Percentiles rank a stretch among this genome's conserved stretches.
phyloP scores from a whole-genome alignment of 1,140 invertebrate genomes.

The Aphelinus certus region DNA sequence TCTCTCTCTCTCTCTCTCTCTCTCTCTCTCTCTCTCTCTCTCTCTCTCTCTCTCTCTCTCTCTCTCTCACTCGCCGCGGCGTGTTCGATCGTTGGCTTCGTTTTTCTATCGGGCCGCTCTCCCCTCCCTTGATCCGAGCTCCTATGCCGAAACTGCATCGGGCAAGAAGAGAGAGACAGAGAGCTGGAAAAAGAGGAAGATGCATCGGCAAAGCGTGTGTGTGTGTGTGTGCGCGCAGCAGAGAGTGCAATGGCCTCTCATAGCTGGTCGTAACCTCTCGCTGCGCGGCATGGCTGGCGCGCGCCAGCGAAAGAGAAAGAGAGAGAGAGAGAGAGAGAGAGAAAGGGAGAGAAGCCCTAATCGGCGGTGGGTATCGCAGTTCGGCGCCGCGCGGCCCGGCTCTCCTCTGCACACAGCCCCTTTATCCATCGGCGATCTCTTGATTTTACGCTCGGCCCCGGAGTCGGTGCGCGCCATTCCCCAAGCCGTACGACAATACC shows the following conservation, averaged over 20 bases:
- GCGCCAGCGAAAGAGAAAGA: neutral
- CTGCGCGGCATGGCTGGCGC: conserved; percentile 8
- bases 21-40: too few relatives aligned
- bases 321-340: conserved; percentile 5
- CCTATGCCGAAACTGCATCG: conserved; percentile 31
- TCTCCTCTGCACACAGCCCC: too few relatives aligned
- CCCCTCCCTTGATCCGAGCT: neutral
- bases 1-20: too few relatives aligned
- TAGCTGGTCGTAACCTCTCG: conserved; percentile 24
- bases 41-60: too few relatives aligned
- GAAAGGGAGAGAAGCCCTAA: neutral
- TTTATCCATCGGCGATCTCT: too few relatives aligned
- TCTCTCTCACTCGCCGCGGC: too few relatives aligned
- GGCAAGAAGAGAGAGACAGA: neutral
- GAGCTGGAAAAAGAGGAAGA: neutral
- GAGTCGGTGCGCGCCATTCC: too few relatives aligned
- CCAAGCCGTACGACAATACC: too few relatives aligned
- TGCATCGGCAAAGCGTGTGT: neutral
- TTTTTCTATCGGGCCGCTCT: neutral
- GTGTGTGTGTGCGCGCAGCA: neutral
- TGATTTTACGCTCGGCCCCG: too few relatives aligned
- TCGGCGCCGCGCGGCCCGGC: too few relatives aligned
- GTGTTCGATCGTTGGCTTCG: neutral
- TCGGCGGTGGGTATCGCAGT: too few relatives aligned
- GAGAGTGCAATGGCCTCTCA: conserved; percentile 33